Conservation (phyloP, 2,888 invertebrate species). For the Pocota personata region DNA sequence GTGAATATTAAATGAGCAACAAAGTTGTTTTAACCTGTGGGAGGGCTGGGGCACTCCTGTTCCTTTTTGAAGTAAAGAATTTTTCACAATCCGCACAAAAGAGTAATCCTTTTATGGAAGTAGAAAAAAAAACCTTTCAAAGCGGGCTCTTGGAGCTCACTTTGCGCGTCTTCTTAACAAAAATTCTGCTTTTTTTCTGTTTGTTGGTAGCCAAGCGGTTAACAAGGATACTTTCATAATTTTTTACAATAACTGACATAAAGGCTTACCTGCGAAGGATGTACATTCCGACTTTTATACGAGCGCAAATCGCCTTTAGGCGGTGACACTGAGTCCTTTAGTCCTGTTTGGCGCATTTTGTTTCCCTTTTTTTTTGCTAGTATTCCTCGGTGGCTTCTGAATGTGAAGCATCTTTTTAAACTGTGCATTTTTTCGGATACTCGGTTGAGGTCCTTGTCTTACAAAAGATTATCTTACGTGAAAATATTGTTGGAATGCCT, state of each 20-base stretch:
- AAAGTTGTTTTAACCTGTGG: slow-evolving; percentile 57
- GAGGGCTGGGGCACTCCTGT: neutral
- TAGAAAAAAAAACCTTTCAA: slow-evolving; percentile 44
- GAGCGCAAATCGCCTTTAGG: slow-evolving; percentile 73
- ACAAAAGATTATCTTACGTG: slow-evolving; percentile 72
- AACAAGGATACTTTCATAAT: slow-evolving; percentile 73
- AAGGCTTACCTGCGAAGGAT: slow-evolving; percentile 73
- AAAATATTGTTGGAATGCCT: slow-evolving; percentile 72
- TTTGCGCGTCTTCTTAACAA: slow-evolving; percentile 54
- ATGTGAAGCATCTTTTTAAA: slow-evolving; percentile 72
- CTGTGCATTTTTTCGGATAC: slow-evolving; percentile 71
- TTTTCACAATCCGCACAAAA: slow-evolving; percentile 39
- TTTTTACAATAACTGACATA: slow-evolving; percentile 73
- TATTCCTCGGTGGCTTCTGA: slow-evolving; percentile 59
- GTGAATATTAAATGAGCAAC: slow-evolving; percentile 70
- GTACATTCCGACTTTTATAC: slow-evolving; percentile 69
- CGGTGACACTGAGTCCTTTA: slow-evolving; percentile 72
- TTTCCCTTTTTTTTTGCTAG: slow-evolving; percentile 20
- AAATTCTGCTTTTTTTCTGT: slow-evolving; percentile 63
- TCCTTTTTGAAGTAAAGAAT: slow-evolving; percentile 45
- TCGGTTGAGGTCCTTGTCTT: slow-evolving; percentile 63
- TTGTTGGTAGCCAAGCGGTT: slow-evolving; percentile 70
- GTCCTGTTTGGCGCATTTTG: slow-evolving; percentile 61
- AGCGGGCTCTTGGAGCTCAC: slow-evolving; percentile 49
- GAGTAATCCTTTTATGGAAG: slow-evolving; percentile 64